Conservation (phyloP, 1,140 invertebrate genomes). For the Drosophila quadrilineata region DNA sequence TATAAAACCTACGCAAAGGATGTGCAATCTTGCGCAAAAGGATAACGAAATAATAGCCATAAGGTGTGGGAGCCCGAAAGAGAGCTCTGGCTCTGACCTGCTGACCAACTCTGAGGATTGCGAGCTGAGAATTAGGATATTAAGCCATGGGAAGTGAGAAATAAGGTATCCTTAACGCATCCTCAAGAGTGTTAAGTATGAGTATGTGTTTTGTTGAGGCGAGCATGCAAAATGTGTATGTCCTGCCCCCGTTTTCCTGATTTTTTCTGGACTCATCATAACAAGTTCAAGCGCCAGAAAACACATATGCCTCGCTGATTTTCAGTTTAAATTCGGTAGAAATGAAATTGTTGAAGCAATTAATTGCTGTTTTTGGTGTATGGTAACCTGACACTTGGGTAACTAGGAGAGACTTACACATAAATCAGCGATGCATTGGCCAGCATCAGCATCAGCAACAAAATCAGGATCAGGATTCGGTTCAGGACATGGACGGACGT, state of each 20-base stretch:
- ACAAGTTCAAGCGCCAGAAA: conserved; percentile 54
- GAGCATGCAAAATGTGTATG: conserved; percentile 68
- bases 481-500: conserved; percentile 6
- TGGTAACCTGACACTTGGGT: conserved; percentile 78
- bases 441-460: too few species aligned
- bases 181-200: not conserved
- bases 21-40: conserved; percentile 77
- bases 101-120: conserved; percentile 36
- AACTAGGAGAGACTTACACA: conserved; percentile 68
- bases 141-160: conserved; percentile 31
- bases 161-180: conserved; percentile 31
- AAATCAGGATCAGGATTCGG: not conserved
- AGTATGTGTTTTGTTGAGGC: conserved; percentile 34
- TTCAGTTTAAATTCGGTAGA: conserved; percentile 57
- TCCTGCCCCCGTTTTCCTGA: conserved; percentile 45
- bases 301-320: conserved; percentile 63
- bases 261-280: conserved; percentile 32
- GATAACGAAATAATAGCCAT: conserved; percentile 62
- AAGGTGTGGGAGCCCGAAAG: conserved; percentile 1
- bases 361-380: too few species aligned
- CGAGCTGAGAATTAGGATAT: not conserved
- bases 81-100: conserved; percentile 35
- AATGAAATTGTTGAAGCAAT: conserved; percentile 7
- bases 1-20: conserved; percentile 52
- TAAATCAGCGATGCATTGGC: conserved; percentile 67